These are phyloP conservation scores for Rhodeus uyekii DNA, from an alignment of 2,797 vertebrate genomes.

Conservation along the genomic window DNA sequence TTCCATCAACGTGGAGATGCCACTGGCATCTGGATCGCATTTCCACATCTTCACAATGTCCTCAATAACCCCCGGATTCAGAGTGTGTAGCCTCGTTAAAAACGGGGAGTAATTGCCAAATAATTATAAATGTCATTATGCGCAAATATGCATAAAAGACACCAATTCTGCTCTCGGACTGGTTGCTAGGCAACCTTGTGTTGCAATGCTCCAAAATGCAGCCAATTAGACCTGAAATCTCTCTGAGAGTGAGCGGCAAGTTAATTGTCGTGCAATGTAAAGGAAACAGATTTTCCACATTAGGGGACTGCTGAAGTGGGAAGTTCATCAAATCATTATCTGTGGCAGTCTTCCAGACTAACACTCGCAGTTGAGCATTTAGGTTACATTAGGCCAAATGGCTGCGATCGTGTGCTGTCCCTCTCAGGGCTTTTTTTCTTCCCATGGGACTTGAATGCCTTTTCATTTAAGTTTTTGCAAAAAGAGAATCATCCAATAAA, in stretches of 20 bases:
- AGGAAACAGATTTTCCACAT: slow-evolving; percentile 68
- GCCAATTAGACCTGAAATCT: slow-evolving; percentile 70
- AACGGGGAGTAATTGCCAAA: slow-evolving; percentile 56
- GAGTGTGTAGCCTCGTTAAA: slow-evolving; percentile 32
- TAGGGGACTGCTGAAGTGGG: slow-evolving; percentile 63
- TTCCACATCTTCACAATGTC: slow-evolving; percentile 32
- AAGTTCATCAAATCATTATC: slow-evolving; percentile 65
- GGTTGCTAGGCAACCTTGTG: slow-evolving; percentile 77
- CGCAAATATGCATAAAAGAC: slow-evolving; percentile 52
- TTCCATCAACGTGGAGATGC: slow-evolving; percentile 13
- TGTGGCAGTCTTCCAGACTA: slow-evolving; percentile 37
- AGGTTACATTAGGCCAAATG: slow-evolving; percentile 18
- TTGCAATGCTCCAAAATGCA: slow-evolving; percentile 63
- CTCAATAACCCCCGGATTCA: background rate
- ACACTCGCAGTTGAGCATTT: slow-evolving; percentile 22
- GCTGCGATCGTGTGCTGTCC: background rate
- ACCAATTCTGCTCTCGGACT: slow-evolving; percentile 39
- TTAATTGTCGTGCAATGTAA: slow-evolving; percentile 74
- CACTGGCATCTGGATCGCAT: slow-evolving; percentile 31
- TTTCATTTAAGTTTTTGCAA: background rate
- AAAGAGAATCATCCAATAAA: background rate
- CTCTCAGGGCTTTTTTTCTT: slow-evolving; percentile 4
- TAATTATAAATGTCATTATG: slow-evolving; percentile 59
- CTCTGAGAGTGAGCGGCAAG: slow-evolving; percentile 62
- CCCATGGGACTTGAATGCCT: background rate